Evolutionary conservation across 2,888 invertebrate genomes (phyloP), one percentile per base, ranked within the genome.

Genomic region (Hydrotaea diabolus): DNA sequence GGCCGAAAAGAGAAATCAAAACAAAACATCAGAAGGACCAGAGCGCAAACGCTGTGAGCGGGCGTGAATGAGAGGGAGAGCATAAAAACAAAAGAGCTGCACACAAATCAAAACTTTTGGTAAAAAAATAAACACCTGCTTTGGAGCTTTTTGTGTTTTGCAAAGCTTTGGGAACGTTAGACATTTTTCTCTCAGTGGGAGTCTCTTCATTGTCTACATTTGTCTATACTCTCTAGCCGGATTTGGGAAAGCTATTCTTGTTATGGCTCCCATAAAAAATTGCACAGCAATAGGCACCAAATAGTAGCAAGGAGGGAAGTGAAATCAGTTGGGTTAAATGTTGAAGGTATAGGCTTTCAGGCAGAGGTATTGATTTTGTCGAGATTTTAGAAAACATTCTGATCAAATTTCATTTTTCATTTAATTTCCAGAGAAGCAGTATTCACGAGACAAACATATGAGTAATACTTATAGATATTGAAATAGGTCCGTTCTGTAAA

Each of bases 21-120:
- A 69, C 69, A 69, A 69, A 62, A 46, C 23, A 1, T 2, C n/a
- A n/a, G 26, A 59, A 72, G 0, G 0, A 13, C 43, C 1, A 77
- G 36, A 55, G 80, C 80, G 80, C 83, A 84, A 15, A 71, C 55
- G 43, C 74, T 15, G 36, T 17, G 9, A 23, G 55, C 31, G 59
- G n/a, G 26, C 13, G 26, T 15, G 9, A 72, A 17, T 39, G 72
- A 66, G 39, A 43, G 64, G 31, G 17, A 64, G 15, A 43, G 7
- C 9, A 21, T 11, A 39, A 36, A 23, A 43, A 9, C 46, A n/a
- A 23, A 43, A 43, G n/a, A 66, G 69, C 69, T 49, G 15, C 7
- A n/a, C n/a, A 9, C 39, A 39, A 39, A 36, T 36, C n/a, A n/a
- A n/a, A n/a, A 8, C 36, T 8, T 64, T 64, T 43, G 17, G 55